A percentile compares a stretch with the other conserved stretches of the same genome.
Evolutionary conservation across 2,888 invertebrate species (phyloP).

Genomic region (Phaonia tiefii): DNA sequence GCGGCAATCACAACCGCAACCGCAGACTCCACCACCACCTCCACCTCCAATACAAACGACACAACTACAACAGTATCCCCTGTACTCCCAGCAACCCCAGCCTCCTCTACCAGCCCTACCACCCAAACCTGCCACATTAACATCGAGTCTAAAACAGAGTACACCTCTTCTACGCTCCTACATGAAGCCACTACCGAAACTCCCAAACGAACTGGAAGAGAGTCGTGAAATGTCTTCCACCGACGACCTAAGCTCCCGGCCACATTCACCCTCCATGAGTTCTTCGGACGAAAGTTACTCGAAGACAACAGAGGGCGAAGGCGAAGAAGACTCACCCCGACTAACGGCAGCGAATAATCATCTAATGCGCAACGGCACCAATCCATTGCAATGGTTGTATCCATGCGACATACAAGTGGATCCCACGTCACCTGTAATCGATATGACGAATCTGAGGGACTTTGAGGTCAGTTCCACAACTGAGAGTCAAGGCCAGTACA

Average conservation of each 20-base stretch:
- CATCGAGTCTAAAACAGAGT: conserved; percentile 74
- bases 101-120: conserved; percentile 80
- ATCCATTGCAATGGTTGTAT: conserved; percentile 84
- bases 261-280: conserved; percentile 90
- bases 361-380: conserved; percentile 72
- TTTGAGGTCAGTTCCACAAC: conserved; percentile 80
- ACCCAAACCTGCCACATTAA: conserved; percentile 73
- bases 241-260: conserved; percentile 90
- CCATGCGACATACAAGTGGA: conserved; percentile 84
- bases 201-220: conserved; percentile 81
- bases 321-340: conserved; percentile 78
- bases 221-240: conserved; percentile 85
- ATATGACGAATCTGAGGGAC: conserved; percentile 79
- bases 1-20: conserved; percentile 69
- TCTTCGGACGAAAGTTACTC: conserved; percentile 93
- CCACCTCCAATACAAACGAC: conserved; percentile 69
- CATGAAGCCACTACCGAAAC: conserved; percentile 83
- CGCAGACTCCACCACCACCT: conserved; percentile 63
- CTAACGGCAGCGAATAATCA: conserved; percentile 72
- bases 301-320: conserved; percentile 88
- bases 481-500: conserved; percentile 81
- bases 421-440: conserved; percentile 78
- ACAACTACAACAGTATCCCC: conserved; percentile 74
- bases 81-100: conserved; percentile 75
- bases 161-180: conserved; percentile 80